Conservation (phyloP, 2,113 vertebrate genomes). For the Poeciliopsis turrubarensis region DNA sequence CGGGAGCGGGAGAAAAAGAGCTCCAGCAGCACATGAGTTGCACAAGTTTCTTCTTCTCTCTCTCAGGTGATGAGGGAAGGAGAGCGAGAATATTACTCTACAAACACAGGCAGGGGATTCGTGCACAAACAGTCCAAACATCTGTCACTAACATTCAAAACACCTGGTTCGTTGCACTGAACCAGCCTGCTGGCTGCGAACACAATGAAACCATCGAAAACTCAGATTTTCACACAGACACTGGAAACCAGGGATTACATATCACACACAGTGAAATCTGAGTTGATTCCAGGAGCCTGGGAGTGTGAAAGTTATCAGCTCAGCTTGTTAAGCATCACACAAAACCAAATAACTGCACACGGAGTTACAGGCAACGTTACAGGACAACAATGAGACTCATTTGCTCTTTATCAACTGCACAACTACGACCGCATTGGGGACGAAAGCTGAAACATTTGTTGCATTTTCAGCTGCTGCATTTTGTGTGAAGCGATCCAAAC, state of each 20-base stretch:
- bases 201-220: constrained; percentile 41
- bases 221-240: constrained; percentile 16
- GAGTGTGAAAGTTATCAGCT: constrained; percentile 13
- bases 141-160: constrained; percentile 19
- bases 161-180: constrained; percentile 50
- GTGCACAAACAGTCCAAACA: constrained; percentile 37
- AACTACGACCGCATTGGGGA: constrained; percentile 12
- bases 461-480: no score
- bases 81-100: constrained; percentile 45
- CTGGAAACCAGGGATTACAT: constrained; percentile 20
- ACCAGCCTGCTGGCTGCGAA: constrained; percentile 39
- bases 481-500: no score
- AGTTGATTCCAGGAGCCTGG: constrained; percentile 21
- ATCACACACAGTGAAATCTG: constrained; percentile 17
- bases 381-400: constrained; percentile 37
- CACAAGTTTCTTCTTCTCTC: constrained; percentile 8
- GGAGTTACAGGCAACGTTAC: constrained; percentile 11
- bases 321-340: constrained; percentile 7
- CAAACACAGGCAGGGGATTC: constrained; percentile 29
- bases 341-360: constrained; percentile 11
- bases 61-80: constrained; percentile 41
- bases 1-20: not conserved
- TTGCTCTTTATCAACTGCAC: constrained; percentile 28
- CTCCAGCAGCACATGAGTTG: constrained; percentile 23
- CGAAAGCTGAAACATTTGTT: no score